phyloP scores from a whole-genome alignment of 1,140 invertebrate species.

The Neodiprion lecontei region DNA sequence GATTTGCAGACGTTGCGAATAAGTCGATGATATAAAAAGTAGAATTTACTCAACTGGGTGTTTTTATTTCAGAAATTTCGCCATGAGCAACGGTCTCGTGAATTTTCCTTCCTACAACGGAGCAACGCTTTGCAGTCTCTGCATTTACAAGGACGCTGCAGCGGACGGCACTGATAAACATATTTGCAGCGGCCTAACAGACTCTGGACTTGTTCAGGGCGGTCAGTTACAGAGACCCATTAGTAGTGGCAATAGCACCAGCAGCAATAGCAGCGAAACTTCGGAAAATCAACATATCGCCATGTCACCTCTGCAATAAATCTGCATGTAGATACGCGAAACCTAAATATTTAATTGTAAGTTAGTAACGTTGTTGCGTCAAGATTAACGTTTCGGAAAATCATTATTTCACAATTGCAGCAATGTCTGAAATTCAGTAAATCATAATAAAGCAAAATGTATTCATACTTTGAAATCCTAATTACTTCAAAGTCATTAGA shows the following conservation, averaged over 20 bases:
- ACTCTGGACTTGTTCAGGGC: constrained; percentile 16
- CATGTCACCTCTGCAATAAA: constrained; percentile 24
- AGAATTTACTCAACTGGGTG: too few species aligned
- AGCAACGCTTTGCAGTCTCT: constrained; percentile 44
- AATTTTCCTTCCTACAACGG: constrained; percentile 41
- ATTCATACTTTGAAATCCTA: too few species aligned
- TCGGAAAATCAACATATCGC: constrained; percentile 40
- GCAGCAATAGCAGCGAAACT: constrained; percentile 39
- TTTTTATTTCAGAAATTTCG: constrained; percentile 45
- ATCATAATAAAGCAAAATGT: too few species aligned
- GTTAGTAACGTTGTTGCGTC: too few species aligned
- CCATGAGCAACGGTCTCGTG: constrained; percentile 46
- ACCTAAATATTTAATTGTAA: too few species aligned
- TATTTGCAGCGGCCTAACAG: constrained; percentile 31
- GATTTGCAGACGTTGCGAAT: too few species aligned
- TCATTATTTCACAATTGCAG: too few species aligned
- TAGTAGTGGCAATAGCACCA: constrained; percentile 34
- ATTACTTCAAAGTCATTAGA: too few species aligned
- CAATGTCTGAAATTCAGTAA: too few species aligned
- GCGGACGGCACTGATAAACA: constrained; percentile 29
- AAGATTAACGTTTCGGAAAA: too few species aligned
- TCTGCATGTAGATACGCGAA: background rate
- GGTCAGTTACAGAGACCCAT: constrained; percentile 35
- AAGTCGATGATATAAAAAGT: too few species aligned
- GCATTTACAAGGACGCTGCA: constrained; percentile 46